Evolutionary conservation across 2,888 invertebrate species (phyloP).

Genomic region (Ryuthela nishihirai): DNA sequence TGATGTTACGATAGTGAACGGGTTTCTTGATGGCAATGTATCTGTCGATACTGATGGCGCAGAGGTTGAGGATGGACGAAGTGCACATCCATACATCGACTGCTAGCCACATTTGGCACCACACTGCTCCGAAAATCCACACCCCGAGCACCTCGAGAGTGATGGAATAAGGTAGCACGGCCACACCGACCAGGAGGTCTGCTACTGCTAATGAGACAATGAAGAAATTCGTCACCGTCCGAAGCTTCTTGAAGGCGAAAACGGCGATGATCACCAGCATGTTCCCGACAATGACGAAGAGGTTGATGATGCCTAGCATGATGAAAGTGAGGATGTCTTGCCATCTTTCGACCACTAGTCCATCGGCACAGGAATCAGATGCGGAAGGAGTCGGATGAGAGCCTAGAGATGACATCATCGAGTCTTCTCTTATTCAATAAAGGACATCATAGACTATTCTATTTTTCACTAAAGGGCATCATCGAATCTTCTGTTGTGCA

Average conservation of each 20-base stretch:
- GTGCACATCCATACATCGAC: conserved; percentile 99
- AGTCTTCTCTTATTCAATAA: too few relatives aligned
- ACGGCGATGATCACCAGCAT: conserved; percentile 89
- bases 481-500: too few relatives aligned
- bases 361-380: too few relatives aligned
- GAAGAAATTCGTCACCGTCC: conserved; percentile 93
- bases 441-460: too few relatives aligned
- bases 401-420: too few relatives aligned
- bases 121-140: conserved; percentile 93
- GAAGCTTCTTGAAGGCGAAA: conserved; percentile 80
- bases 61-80: conserved; percentile 86
- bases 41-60: conserved; percentile 78
- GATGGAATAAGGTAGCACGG: conserved; percentile 92
- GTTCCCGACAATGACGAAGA: conserved; percentile 87
- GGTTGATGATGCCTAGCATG: conserved; percentile 62
- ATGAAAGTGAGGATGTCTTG: conserved; percentile 18
- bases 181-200: conserved; percentile 89
- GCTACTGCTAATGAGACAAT: conserved; percentile 95
- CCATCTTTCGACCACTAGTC: too few relatives aligned
- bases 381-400: too few relatives aligned
- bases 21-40: conserved; percentile 96
- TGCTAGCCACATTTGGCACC: conserved; percentile 96
- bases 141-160: conserved; percentile 80
- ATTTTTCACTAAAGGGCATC: too few relatives aligned
- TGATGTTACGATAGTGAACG: conserved; percentile 85